Conservation (phyloP, 2,797 vertebrate genomes). For the Psittacula echo region DNA sequence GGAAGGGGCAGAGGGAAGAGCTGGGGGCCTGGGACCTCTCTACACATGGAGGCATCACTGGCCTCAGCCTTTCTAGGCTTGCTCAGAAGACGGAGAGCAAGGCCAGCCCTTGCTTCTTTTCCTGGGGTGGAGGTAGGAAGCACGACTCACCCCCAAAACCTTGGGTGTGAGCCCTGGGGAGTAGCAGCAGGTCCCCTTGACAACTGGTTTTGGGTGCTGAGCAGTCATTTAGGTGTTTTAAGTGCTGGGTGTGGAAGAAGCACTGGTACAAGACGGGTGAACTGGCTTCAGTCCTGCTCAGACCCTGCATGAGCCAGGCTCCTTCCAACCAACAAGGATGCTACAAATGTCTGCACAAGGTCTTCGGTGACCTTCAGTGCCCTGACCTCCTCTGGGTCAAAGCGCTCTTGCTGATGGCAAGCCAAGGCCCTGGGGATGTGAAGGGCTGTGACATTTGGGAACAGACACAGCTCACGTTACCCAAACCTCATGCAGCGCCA, state of each 20-base stretch:
- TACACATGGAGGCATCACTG: not conserved
- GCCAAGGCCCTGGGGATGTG: not conserved
- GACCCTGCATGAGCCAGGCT: not conserved
- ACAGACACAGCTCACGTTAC: not conserved
- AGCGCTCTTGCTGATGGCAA: not conserved
- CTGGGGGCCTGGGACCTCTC: not conserved
- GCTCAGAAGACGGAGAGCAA: not conserved
- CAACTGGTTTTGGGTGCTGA: not conserved
- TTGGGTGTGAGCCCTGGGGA: not conserved
- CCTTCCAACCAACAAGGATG: not conserved
- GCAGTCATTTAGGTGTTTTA: not conserved
- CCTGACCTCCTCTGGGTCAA: not conserved
- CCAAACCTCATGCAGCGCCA: not conserved
- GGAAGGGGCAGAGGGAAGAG: not conserved
- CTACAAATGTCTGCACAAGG: not conserved
- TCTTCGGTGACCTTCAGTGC: not conserved
- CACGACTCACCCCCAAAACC: not conserved
- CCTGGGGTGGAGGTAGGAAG: not conserved
- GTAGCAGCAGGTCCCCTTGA: not conserved
- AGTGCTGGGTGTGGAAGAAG: not conserved
- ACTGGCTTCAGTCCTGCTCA: not conserved
- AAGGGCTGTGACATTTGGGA: not conserved
- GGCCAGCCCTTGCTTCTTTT: not conserved
- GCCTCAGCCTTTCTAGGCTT: not conserved
- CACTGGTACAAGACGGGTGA: not conserved